These are phyloP conservation scores for Dermolepida albohirtum DNA, from an alignment of 2,888 invertebrate species.

Conservation along the genomic window DNA sequence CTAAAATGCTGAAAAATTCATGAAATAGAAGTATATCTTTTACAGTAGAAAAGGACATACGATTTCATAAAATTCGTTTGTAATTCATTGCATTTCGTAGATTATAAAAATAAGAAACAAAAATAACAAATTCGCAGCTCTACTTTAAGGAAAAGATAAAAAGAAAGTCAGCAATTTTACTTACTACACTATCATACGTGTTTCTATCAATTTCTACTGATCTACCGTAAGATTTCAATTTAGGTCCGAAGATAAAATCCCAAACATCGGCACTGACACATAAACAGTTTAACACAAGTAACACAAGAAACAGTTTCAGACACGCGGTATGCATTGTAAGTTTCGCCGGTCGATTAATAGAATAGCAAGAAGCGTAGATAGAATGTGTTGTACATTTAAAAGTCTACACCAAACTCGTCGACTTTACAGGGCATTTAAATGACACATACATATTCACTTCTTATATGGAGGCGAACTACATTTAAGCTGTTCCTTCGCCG, in stretches of 20 bases:
- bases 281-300: conserved; percentile 22
- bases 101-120: no score
- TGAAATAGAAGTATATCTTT: no score
- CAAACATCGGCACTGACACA: conserved; percentile 14
- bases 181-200: conserved; percentile 15
- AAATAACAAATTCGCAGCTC: no score
- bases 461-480: not conserved
- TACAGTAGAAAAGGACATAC: no score
- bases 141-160: not conserved
- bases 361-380: conserved; percentile 5
- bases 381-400: conserved; percentile 6
- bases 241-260: conserved; percentile 20
- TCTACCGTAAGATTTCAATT: conserved; percentile 12
- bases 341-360: conserved; percentile 11
- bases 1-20: no score
- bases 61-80: no score
- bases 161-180: conserved; percentile 1
- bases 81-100: no score
- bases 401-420: not conserved
- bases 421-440: conserved; percentile 4
- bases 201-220: conserved; percentile 1
- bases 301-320: conserved; percentile 23
- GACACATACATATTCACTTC: not conserved
- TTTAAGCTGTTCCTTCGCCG: no score
- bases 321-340: conserved; percentile 23